phyloP scores from a whole-genome alignment of 2,113 vertebrate genomes.

The Platysteira castanea region DNA sequence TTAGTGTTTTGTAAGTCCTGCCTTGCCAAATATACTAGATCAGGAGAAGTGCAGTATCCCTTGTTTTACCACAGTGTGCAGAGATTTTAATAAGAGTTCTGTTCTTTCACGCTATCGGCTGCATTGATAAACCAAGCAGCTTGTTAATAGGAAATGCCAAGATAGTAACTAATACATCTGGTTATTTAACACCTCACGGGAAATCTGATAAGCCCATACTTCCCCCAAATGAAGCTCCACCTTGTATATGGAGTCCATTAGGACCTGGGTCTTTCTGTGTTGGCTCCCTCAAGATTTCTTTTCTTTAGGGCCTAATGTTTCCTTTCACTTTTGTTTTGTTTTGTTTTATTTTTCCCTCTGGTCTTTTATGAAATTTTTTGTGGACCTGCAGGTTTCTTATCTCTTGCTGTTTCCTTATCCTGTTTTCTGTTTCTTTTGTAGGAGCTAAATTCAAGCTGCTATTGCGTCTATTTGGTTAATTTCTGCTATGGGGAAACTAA shows the following conservation, averaged over 20 bases:
- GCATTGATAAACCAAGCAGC: not conserved
- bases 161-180: rapidly evolving
- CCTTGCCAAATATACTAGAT: not conserved
- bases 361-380: not conserved
- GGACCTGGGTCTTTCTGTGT: not conserved
- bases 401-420: not conserved
- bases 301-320: not conserved
- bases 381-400: not conserved
- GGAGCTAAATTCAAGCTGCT: not conserved
- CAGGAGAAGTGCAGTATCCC: not conserved
- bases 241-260: not conserved
- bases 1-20: not conserved
- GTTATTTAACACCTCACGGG: not conserved
- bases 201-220: not conserved
- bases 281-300: not conserved
- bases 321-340: not conserved
- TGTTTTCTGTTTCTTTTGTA: not conserved
- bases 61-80: not conserved
- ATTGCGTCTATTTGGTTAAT: not conserved
- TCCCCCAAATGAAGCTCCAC: not conserved
- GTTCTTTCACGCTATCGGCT: not conserved
- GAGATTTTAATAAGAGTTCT: not conserved
- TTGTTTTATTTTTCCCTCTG: not conserved
- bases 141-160: not conserved
- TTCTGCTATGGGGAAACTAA: not conserved